Conservation (phyloP, 2,113 vertebrate genomes). For the Natator depressus region DNA sequence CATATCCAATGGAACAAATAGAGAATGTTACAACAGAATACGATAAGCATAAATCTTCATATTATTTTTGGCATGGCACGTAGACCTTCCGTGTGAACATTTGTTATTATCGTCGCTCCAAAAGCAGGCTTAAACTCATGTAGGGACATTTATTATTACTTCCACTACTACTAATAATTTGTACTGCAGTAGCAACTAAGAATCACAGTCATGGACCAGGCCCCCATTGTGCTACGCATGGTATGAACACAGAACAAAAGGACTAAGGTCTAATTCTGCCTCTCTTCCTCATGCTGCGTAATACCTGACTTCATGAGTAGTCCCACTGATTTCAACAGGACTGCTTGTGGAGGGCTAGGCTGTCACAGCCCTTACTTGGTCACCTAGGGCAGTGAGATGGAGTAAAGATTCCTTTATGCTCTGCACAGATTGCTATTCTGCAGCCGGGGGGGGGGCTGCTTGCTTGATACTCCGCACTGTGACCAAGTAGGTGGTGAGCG, state of each 20-base stretch:
- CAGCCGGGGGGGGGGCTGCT: background rate
- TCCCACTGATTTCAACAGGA: background rate
- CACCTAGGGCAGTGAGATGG: background rate
- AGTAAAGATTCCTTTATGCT: background rate
- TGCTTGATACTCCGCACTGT: fast-evolving
- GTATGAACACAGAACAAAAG: background rate
- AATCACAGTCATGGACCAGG: background rate
- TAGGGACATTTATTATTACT: background rate
- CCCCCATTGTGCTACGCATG: background rate
- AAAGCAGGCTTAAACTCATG: background rate
- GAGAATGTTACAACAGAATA: background rate
- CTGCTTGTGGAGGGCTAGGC: background rate
- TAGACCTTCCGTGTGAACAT: background rate
- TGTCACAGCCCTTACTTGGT: background rate
- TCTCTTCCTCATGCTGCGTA: background rate
- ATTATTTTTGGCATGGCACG: background rate
- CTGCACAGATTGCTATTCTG: background rate
- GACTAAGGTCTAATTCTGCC: background rate
- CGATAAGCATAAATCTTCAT: background rate
- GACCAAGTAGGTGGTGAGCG: background rate
- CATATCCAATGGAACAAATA: background rate
- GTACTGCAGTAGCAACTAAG: background rate
- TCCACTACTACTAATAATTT: background rate
- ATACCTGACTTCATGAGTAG: background rate
- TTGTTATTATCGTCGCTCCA: background rate